A percentile compares a stretch with the other conserved stretches of the same genome.
Conservation (phyloP, 2,113 vertebrate species). For the Tragelaphus strepsiceros region DNA sequence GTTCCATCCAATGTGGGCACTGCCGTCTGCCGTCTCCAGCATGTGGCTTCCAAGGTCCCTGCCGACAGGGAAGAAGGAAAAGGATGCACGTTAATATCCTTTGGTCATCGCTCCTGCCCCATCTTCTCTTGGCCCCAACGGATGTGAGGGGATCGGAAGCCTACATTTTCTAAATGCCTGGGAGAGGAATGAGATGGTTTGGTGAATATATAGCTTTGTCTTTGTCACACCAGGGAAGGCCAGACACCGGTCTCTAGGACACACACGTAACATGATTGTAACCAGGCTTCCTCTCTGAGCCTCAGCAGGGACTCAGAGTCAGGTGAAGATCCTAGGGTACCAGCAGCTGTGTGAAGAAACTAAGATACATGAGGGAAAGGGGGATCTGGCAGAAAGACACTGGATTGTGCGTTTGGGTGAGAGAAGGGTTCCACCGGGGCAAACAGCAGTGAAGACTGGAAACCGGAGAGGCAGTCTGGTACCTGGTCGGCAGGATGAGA, state of each 20-base stretch:
- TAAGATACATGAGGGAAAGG: neutral
- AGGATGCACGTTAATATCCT: neutral
- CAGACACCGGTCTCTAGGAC: neutral
- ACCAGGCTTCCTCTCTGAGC: neutral
- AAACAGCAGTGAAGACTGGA: neutral
- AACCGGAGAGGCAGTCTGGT: neutral
- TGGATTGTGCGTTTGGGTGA: rapidly evolving
- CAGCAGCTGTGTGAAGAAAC: neutral
- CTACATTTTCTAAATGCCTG: no score
- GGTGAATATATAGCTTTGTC: neutral
- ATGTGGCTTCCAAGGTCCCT: neutral
- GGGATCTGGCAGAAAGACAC: neutral
- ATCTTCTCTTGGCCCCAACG: neutral
- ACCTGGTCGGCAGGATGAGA: neutral
- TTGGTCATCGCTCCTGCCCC: neutral
- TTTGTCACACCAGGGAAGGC: neutral
- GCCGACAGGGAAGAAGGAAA: neutral
- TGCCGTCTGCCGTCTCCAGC: neutral
- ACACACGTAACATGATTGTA: no score
- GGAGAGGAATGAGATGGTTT: neutral
- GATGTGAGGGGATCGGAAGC: neutral
- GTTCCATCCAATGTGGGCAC: neutral
- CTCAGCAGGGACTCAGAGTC: neutral
- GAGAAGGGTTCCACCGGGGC: neutral
- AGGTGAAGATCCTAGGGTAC: neutral